A percentile compares a stretch with the other conserved stretches of the same genome.
phyloP scores from a whole-genome alignment of 2,888 invertebrate species.

The Phorcus lineatus region DNA sequence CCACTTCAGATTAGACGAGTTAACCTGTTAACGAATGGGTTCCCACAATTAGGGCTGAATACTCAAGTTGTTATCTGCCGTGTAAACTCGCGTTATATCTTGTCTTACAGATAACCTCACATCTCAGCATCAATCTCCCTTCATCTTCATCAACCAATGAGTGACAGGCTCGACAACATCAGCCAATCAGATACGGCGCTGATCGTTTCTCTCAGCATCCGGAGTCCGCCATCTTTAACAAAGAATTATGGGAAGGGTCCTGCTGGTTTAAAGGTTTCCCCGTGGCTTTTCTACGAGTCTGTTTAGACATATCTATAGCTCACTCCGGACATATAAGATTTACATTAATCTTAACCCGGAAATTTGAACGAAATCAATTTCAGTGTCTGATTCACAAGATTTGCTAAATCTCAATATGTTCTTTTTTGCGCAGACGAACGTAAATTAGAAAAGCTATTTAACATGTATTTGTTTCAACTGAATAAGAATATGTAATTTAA shows the following conservation, averaged over 20 bases:
- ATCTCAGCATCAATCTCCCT: constrained; percentile 1
- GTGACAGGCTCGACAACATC: constrained; percentile 2
- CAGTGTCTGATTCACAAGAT: too few relatives aligned
- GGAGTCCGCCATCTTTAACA: constrained; percentile 13
- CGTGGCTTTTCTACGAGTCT: too few relatives aligned
- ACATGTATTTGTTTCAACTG: too few relatives aligned
- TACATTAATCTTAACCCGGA: too few relatives aligned
- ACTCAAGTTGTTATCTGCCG: not conserved
- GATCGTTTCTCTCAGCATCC: constrained; percentile 14
- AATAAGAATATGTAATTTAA: too few relatives aligned
- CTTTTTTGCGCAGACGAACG: too few relatives aligned
- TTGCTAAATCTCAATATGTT: too few relatives aligned
- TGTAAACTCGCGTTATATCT: constrained; percentile 12
- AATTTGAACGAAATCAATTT: too few relatives aligned
- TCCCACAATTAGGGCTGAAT: constrained; percentile 11
- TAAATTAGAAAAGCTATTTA: too few relatives aligned
- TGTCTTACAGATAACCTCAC: not conserved
- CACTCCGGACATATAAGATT: too few relatives aligned
- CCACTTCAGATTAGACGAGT: not conserved
- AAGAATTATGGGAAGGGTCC: constrained; percentile 18
- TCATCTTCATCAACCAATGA: constrained; percentile 23
- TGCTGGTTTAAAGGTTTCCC: not conserved
- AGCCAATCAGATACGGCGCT: constrained; percentile 8
- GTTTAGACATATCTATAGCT: too few relatives aligned
- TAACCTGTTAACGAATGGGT: constrained; percentile 11